These are phyloP conservation scores for Melinopterus prodromus DNA, from an alignment of 2,888 invertebrate species.

Conservation along the genomic window DNA sequence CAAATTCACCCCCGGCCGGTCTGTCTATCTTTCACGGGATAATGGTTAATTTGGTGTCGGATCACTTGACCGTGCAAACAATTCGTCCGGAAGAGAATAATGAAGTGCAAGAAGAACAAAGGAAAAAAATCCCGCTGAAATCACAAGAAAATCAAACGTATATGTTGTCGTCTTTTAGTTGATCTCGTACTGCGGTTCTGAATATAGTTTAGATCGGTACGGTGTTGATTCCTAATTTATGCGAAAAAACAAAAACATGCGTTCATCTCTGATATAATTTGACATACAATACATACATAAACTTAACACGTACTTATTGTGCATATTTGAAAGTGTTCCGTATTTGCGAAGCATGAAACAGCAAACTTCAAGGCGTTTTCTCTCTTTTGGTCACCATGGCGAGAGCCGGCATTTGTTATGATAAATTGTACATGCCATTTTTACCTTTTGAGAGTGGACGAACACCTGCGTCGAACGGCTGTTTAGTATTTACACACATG, in stretches of 20 bases:
- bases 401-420: background rate
- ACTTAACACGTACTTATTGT: too few relatives aligned
- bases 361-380: conserved; percentile 4
- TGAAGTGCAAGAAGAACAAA: background rate
- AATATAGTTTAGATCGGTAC: too few relatives aligned
- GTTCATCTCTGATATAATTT: too few relatives aligned
- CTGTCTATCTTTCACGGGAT: background rate
- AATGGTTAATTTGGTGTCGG: background rate
- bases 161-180: too few relatives aligned
- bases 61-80: background rate
- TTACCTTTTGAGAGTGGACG: background rate
- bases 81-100: background rate
- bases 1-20: conserved; percentile 46
- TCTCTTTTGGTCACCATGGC: background rate
- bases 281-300: too few relatives aligned
- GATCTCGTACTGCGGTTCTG: too few relatives aligned
- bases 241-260: too few relatives aligned
- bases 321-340: background rate
- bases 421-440: background rate
- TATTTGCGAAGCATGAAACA: background rate
- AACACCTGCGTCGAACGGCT: background rate
- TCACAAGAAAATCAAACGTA: too few relatives aligned
- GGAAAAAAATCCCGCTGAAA: too few relatives aligned
- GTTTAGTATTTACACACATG: background rate
- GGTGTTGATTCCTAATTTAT: too few relatives aligned